Evolutionary conservation across 2,113 vertebrate genomes (phyloP), one percentile per base, ranked within the genome.

Genomic region (Pollachius pollachius): DNA sequence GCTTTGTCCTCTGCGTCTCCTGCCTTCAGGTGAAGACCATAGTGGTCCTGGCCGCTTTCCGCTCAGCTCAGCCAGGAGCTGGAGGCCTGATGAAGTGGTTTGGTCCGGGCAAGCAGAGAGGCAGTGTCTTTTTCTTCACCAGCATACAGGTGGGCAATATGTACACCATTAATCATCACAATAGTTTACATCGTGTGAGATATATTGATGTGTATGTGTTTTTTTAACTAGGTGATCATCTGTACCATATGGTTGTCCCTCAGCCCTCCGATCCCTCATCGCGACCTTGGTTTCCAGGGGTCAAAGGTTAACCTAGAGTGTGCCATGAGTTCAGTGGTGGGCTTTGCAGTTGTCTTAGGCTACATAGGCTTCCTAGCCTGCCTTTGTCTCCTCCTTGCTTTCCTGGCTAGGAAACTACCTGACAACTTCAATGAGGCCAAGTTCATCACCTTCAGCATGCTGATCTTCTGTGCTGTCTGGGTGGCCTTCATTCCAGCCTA

Each of bases 401-500:
- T 57, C 54, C 15, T 57, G 54, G 54, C 54, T 7, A 57, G 54
- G n/a, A 57, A 57, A 57, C 54, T 57, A 9, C 54, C 54, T 17
- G 54, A 57, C 7, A 57, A 57, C 54, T 57, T 57, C 54, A 57
- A 57, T n/a, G 54, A 57, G 54, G 54, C 54, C 54, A 57, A 57
- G 54, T 57, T 57, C 54, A 57, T 57, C 54, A 57, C 54, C 54
- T 57, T 57, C 77, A 92, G 92, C 83, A 92, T 92, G 90, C 65
- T 93, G 73, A 92, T 92, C 34, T 92, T 93, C 78, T 90, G 89
- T 61, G 88, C 84, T 11, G 84, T 91, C 1, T 92, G 91, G 92
- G 69, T 91, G 5, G 78, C 89, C 1, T 92, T 92, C 68, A 79
- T 91, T 13, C 91, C 92, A 3, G 90, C 91, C 13, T 90, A 92